These are phyloP conservation scores for Zosterops japonicus DNA, from an alignment of 2,113 vertebrate genomes.

Conservation along the genomic window DNA sequence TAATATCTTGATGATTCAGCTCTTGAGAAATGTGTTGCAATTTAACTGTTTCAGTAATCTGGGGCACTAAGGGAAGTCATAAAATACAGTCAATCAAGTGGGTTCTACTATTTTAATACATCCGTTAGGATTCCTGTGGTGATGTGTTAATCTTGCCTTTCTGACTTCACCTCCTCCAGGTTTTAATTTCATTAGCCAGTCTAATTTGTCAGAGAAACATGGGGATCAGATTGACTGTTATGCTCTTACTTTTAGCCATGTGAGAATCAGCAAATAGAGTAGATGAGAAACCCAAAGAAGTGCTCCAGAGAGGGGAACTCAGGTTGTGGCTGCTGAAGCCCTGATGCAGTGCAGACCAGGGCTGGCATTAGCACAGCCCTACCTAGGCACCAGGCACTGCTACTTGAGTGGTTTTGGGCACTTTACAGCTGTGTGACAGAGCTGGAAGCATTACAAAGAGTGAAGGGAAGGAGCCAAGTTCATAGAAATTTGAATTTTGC, in stretches of 20 bases:
- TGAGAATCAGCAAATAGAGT: not conserved
- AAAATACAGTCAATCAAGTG: not conserved
- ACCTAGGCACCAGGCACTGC: not conserved
- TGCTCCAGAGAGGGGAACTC: not conserved
- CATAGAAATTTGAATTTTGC: not conserved
- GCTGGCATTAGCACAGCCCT: not conserved
- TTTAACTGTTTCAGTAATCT: not conserved
- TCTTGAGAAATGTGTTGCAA: not conserved
- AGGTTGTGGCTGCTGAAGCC: not conserved
- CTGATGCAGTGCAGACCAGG: not conserved
- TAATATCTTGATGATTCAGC: not conserved
- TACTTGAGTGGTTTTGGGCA: fast-evolving
- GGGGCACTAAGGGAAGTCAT: not conserved
- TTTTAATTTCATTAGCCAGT: not conserved
- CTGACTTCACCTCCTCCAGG: not conserved
- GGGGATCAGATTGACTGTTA: not conserved
- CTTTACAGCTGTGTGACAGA: not conserved
- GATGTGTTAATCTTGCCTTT: not conserved
- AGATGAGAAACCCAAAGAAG: not conserved
- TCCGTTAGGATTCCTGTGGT: not conserved
- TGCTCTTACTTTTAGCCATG: not conserved
- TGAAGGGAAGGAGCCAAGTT: not conserved
- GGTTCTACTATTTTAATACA: not conserved
- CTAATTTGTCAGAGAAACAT: not conserved
- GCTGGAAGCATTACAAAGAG: not conserved